Base-by-base conservation (phyloP, 1,140 invertebrate species). In the Hyphantria cunea region DNA sequence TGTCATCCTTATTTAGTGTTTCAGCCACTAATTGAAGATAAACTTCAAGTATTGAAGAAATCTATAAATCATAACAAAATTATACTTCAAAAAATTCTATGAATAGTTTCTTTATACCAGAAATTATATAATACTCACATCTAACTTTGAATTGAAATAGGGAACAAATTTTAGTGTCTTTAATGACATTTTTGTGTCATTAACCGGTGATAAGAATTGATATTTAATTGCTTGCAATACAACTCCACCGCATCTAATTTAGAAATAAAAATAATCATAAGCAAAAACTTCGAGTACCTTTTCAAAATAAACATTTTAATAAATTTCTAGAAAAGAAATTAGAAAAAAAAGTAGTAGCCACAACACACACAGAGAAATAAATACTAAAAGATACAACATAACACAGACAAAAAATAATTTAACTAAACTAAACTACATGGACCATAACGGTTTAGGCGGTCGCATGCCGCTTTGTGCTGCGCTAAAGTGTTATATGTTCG, bases 181-280 rank as follows among this genome's bases (percentile, higher is more conserved):
- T 10, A 76, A 52, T 15, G 39, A 11, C 14, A 73, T 41, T 3
- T 54, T 15, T 7, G 53, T 52, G 12, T 59, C 17, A 41, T 6
- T 41, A 0, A 64, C 0, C 0, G 50, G 52, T 8, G 66, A 54
- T 32, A 74, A 34, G 34, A 68, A 52, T 32, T 63, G 47, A 17
- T 72, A 75, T 34, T 62, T 67, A 0, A 77, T 50, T 13, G 66
- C 58, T 12, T 68, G 58, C 8, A 80, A 42, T 9, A 55, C 11
- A 13, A 78, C 58, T 37, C 75, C 78, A 5, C 68, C 71, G 54
- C 75, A 80, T 11, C 76, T 80, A 11, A 37, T 70, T 70, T 25
- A 10, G 48, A 15, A 13, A 4, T 0, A 44, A 13, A 12, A 14
- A 25, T 25, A 11, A 37, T 10, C 7, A 37, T 10, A 37, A 10